Conservation (phyloP, 2,888 invertebrate genomes). For the Thera obeliscata region DNA sequence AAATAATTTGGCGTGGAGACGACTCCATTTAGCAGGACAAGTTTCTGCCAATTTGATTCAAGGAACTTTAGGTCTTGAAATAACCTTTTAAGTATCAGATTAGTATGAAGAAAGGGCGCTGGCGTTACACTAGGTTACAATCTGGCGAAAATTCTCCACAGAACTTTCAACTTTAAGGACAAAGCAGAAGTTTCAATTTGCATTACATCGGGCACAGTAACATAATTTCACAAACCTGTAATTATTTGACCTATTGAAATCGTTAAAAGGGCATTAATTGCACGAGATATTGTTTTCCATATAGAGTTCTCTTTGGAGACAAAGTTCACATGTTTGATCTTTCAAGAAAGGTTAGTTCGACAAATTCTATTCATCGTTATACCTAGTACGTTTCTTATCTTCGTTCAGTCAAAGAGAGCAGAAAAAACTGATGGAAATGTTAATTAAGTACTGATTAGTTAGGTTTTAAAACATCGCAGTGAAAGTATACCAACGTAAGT, state of each 20-base stretch:
- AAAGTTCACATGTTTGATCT: background rate
- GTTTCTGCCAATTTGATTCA: conserved; percentile 4
- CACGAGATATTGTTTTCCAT: conserved; percentile 15
- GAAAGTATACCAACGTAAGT: too few relatives aligned
- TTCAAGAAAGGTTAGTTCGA: background rate
- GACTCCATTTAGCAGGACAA: background rate
- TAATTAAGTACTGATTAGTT: too few relatives aligned
- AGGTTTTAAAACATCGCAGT: too few relatives aligned
- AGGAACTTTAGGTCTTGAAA: conserved; percentile 11
- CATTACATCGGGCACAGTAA: conserved; percentile 4
- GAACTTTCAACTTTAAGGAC: background rate
- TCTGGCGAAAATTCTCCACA: background rate
- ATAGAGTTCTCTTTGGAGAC: background rate
- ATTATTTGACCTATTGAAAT: conserved; percentile 31
- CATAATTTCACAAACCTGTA: conserved; percentile 18
- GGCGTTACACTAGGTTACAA: background rate
- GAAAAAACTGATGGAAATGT: too few relatives aligned
- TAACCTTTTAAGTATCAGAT: conserved; percentile 11
- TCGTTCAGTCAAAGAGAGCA: too few relatives aligned
- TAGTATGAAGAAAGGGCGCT: background rate
- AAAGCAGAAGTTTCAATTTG: conserved; percentile 6
- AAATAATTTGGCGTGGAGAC: background rate
- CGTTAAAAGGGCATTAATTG: conserved; percentile 31
- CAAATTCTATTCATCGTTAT: background rate
- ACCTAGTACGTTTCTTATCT: too few relatives aligned